Base-by-base conservation (phyloP, 2,113 vertebrate genomes). In the Cyphomyrus discorhynchus region DNA sequence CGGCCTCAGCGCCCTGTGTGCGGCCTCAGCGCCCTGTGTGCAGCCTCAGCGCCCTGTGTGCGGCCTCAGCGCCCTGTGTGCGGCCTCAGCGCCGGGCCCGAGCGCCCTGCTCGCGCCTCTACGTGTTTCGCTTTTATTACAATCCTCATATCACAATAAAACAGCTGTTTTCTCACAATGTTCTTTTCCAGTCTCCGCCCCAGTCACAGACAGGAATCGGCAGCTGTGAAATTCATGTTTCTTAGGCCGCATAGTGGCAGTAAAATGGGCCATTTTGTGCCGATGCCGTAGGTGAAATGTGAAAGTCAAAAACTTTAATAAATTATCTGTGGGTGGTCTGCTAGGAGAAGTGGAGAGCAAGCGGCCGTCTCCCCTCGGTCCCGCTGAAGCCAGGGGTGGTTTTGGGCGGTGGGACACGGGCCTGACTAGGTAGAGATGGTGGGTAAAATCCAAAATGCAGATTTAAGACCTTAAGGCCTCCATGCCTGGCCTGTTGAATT, bases 241-340 rank as follows among this genome's bases (percentile, higher is more conserved):
- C 31, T 17, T 80, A 6, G 74, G 35, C 35, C 35, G 6, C 74
- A 42, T 80, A 80, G 17, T 80, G 74, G 74, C 74, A 80, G 35
- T 80, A 42, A 80, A 80, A 80, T 6, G 35, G 31, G 3, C 74
- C 74, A 19, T 39, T 80, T 80, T 19, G 15, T 39, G 15, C 17
- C 5, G 66, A 35, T 35, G 10, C n/a, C 39, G 15, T 35, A 80
- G 31, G 35, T 80, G 74, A 80, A 80, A 80, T 80, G 74, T 42
- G 35, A 80, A 80, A 39, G 74, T 80, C 11, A 39, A 39, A 80
- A 7, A 42, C 74, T 80, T 35, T 80, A 80, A 80, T 42, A 80
- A 15, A 80, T 80, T 17, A 80, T 42, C 19, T 80, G 13, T 80
- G 74, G 74, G 74, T 80, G 74, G 74, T 80, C 74, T 42, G 70